Conservation (phyloP, 1,140 invertebrate species). For the Brachionus asplanchnoidis region DNA sequence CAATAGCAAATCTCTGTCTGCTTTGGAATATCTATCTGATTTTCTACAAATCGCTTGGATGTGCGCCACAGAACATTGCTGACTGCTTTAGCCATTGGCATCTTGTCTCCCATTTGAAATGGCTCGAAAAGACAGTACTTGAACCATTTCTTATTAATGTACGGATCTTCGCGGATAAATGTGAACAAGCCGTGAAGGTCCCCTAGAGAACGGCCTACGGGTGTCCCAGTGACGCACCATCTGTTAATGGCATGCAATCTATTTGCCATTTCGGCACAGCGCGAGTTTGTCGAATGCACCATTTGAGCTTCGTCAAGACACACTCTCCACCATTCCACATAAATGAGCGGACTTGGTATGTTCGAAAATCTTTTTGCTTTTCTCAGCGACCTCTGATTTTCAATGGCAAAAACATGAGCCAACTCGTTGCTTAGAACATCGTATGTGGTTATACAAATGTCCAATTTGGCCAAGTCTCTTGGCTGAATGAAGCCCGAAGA, state of each 20-base stretch:
- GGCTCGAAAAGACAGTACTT: slow-evolving; percentile 60
- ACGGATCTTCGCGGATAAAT: slow-evolving; percentile 66
- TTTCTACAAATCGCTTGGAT: slow-evolving; percentile 64
- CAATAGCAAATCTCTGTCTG: slow-evolving; percentile 59
- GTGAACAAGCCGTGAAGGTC: slow-evolving; percentile 69
- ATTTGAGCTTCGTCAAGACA: slow-evolving; percentile 75
- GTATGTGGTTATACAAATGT: slow-evolving; percentile 72
- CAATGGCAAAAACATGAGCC: slow-evolving; percentile 53
- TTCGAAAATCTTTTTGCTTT: slow-evolving; percentile 63
- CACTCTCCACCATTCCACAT: slow-evolving; percentile 69
- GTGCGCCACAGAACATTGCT: slow-evolving; percentile 67
- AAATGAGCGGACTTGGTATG: slow-evolving; percentile 61
- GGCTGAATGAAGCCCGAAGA: slow-evolving; percentile 66
- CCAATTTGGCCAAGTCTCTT: slow-evolving; percentile 63
- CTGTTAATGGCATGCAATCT: slow-evolving; percentile 62
- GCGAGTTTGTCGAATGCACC: slow-evolving; percentile 33
- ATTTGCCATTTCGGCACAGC: slow-evolving; percentile 64
- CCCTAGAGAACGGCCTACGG: slow-evolving; percentile 42
- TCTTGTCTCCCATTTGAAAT: slow-evolving; percentile 58
- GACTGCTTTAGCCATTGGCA: slow-evolving; percentile 61
- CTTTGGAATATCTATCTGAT: slow-evolving; percentile 60
- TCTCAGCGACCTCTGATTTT: slow-evolving; percentile 56
- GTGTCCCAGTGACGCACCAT: slow-evolving; percentile 60
- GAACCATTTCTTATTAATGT: slow-evolving; percentile 62
- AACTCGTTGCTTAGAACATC: slow-evolving; percentile 61